Evolutionary conservation across 2,113 vertebrate genomes (phyloP).

Genomic region (Mystacornis crossleyi): DNA sequence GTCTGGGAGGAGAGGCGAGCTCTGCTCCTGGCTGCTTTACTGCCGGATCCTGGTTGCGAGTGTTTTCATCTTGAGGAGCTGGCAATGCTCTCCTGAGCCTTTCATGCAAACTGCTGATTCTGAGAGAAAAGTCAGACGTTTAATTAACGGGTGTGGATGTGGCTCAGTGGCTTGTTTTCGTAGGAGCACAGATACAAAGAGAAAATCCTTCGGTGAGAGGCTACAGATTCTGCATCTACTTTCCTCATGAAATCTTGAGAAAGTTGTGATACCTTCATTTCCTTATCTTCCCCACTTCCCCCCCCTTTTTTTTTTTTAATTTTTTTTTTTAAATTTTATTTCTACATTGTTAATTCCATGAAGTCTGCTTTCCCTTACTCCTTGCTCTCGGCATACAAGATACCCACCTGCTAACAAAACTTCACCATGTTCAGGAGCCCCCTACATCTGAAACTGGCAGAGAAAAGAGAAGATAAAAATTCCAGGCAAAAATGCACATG

Average conservation of each 20-base stretch:
- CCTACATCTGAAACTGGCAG: background rate
- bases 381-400: background rate
- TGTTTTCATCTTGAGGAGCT: slow-evolving; percentile 3
- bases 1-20: slow-evolving; percentile 13
- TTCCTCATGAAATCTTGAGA: background rate
- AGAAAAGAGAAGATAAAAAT: background rate
- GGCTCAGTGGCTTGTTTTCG: background rate
- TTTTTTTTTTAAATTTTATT: background rate
- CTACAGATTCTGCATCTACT: background rate
- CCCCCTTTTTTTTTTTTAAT: background rate
- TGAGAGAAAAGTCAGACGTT: background rate
- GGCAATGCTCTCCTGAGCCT: accelerated
- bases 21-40: slow-evolving; percentile 33
- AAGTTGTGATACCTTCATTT: background rate
- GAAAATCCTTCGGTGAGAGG: background rate
- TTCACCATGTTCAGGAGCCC: background rate
- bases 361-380: accelerated
- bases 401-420: background rate
- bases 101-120: background rate
- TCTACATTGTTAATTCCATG: background rate
- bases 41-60: background rate
- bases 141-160: background rate
- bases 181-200: background rate
- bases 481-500: accelerated
- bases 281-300: accelerated